These are phyloP conservation scores for Nannobrachium achirus DNA, from an alignment of 2,113 vertebrate genomes.

Conservation along the genomic window DNA sequence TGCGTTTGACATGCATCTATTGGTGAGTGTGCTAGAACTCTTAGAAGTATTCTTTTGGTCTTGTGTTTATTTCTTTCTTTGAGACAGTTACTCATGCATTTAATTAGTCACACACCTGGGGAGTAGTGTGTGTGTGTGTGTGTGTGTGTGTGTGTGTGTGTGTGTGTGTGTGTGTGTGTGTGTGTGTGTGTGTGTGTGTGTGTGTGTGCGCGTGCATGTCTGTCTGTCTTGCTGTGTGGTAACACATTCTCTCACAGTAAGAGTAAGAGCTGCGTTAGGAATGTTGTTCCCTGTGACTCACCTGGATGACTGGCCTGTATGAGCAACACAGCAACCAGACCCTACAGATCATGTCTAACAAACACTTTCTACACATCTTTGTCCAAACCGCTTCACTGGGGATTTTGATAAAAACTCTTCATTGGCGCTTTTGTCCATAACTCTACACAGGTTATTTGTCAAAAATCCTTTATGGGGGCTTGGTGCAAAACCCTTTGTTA, in stretches of 20 bases:
- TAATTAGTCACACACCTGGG: conserved; percentile 79
- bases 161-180: conserved; percentile 25
- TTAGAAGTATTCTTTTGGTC: conserved; percentile 41
- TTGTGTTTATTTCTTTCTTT: conserved; percentile 33
- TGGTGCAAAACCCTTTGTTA: too few relatives aligned
- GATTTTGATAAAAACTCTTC: too few relatives aligned
- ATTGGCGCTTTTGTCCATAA: too few relatives aligned
- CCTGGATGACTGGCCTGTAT: conserved; percentile 31
- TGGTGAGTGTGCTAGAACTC: conserved; percentile 51
- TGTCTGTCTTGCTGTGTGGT: conserved; percentile 50
- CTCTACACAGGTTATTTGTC: too few relatives aligned
- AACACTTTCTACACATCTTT: too few relatives aligned
- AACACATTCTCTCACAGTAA: conserved; percentile 47
- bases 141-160: conserved; percentile 32
- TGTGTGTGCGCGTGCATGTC: neutral
- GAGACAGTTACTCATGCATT: conserved; percentile 76
- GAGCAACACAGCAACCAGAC: too few relatives aligned
- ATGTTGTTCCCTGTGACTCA: conserved; percentile 74
- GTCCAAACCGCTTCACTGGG: too few relatives aligned
- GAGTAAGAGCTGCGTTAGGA: conserved; percentile 66
- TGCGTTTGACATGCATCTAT: conserved; percentile 49
- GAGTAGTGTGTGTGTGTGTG: conserved; percentile 26
- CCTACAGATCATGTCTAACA: too few relatives aligned
- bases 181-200: conserved; percentile 1
- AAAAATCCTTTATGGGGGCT: too few relatives aligned